phyloP scores from a whole-genome alignment of 2,113 vertebrate genomes.

The Paedocypris sp. region DNA sequence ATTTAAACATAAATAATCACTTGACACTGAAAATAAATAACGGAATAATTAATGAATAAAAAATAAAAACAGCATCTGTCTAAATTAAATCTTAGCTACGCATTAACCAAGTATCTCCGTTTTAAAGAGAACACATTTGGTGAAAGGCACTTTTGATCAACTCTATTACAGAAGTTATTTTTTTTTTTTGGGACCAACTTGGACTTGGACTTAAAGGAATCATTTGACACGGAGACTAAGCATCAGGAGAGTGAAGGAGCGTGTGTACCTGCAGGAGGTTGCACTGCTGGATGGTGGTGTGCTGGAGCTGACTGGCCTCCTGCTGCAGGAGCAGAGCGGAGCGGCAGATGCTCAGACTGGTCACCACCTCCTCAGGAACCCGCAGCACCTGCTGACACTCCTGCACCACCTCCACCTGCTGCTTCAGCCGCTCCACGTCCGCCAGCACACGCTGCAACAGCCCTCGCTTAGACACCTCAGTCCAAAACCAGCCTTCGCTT shows the following conservation, averaged over 20 bases:
- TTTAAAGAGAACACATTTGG: no score
- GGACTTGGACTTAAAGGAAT: no score
- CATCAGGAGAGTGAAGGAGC: not conserved
- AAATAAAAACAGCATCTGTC: no score
- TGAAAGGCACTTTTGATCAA: no score
- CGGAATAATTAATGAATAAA: no score
- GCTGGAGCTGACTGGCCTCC: slow-evolving; percentile 89
- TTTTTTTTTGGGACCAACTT: no score
- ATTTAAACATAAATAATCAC: no score
- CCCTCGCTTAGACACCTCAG: not conserved
- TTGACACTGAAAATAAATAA: no score
- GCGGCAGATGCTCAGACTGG: slow-evolving; percentile 73
- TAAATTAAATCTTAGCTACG: no score
- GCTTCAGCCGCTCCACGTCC: slow-evolving; percentile 91
- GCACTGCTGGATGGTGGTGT: slow-evolving; percentile 88
- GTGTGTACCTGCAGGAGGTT: slow-evolving; percentile 81
- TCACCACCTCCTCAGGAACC: slow-evolving; percentile 83
- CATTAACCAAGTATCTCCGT: no score
- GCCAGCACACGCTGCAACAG: slow-evolving; percentile 71
- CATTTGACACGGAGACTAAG: not conserved
- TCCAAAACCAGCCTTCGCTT: not conserved
- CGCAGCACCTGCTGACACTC: slow-evolving; percentile 79
- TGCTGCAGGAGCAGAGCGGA: slow-evolving; percentile 81
- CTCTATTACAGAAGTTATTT: no score
- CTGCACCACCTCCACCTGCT: slow-evolving; percentile 78